Evolutionary conservation across 1,140 invertebrate genomes (phyloP).

Genomic region (Lordiphosa clarofinis): DNA sequence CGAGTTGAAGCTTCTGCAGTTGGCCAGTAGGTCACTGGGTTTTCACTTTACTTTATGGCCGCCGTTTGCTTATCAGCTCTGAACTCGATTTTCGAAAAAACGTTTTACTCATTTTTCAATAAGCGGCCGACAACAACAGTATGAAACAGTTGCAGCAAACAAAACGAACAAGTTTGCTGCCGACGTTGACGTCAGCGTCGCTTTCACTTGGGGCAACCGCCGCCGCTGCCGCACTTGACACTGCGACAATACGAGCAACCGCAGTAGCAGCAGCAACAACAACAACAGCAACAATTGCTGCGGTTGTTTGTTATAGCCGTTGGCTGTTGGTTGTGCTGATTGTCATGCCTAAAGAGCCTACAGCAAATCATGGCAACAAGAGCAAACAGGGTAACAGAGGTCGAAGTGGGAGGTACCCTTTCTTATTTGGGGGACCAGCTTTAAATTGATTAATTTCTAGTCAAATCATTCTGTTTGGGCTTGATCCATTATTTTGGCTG

Average conservation of each 20-base stretch:
- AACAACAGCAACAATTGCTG: constrained; percentile 56
- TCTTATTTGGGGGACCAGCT: too few relatives aligned
- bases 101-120: constrained; percentile 72
- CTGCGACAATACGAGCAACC: constrained; percentile 53
- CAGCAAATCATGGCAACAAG: constrained; percentile 29
- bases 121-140: constrained; percentile 31
- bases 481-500: too few relatives aligned
- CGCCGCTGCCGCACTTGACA: constrained; percentile 59
- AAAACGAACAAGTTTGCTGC: constrained; percentile 46
- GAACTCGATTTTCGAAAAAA: constrained; percentile 63
- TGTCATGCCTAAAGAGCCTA: constrained; percentile 67
- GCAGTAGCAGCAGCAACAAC: constrained; percentile 26
- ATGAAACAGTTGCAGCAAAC: constrained; percentile 16
- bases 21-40: constrained; percentile 71
- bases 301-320: constrained; percentile 67
- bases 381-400: constrained; percentile 12
- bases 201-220: constrained; percentile 59
- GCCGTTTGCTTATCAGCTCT: constrained; percentile 62
- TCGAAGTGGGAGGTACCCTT: neutral
- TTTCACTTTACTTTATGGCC: constrained; percentile 71
- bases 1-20: constrained; percentile 22
- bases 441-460: too few relatives aligned
- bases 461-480: too few relatives aligned
- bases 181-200: constrained; percentile 33
- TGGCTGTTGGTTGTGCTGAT: constrained; percentile 71